Evolutionary conservation across 2,797 vertebrate genomes (phyloP).

Genomic region (Apogon hyalosoma): DNA sequence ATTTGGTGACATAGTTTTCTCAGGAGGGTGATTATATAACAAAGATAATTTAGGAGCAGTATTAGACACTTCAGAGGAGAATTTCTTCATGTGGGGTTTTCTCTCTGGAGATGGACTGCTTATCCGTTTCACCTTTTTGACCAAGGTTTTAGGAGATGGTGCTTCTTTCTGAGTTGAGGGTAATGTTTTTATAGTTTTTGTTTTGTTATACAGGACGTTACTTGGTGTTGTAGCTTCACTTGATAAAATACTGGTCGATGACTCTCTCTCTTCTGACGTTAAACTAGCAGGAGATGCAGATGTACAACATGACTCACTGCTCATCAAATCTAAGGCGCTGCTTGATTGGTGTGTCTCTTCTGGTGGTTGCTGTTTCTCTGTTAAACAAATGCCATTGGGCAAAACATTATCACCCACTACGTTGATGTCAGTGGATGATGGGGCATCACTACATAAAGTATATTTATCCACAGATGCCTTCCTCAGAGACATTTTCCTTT

Average conservation of each 20-base stretch:
- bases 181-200: conserved; percentile 2
- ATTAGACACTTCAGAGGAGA: conserved; percentile 15
- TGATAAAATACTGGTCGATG: conserved; percentile 56
- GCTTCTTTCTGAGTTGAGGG: conserved; percentile 24
- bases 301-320: conserved; percentile 29
- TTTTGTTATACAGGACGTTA: conserved; percentile 22
- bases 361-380: neutral
- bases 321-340: conserved; percentile 17
- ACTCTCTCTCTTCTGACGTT: conserved; percentile 59
- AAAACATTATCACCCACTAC: conserved; percentile 26
- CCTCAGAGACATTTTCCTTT: conserved; percentile 78
- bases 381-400: conserved; percentile 20
- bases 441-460: conserved; percentile 44
- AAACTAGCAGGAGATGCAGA: conserved; percentile 64
- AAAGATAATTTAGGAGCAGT: conserved; percentile 37
- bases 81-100: conserved; percentile 47
- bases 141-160: conserved; percentile 39
- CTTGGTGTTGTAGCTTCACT: conserved; percentile 37
- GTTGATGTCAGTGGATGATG: conserved; percentile 35
- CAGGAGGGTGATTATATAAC: conserved; percentile 2
- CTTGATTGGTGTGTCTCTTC: conserved; percentile 27
- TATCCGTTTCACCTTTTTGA: conserved; percentile 46
- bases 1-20: conserved; percentile 44
- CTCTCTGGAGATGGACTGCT: conserved; percentile 62
- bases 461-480: conserved; percentile 70